Conservation (phyloP, 1,140 invertebrate species). For the Camponotus floridanus region DNA sequence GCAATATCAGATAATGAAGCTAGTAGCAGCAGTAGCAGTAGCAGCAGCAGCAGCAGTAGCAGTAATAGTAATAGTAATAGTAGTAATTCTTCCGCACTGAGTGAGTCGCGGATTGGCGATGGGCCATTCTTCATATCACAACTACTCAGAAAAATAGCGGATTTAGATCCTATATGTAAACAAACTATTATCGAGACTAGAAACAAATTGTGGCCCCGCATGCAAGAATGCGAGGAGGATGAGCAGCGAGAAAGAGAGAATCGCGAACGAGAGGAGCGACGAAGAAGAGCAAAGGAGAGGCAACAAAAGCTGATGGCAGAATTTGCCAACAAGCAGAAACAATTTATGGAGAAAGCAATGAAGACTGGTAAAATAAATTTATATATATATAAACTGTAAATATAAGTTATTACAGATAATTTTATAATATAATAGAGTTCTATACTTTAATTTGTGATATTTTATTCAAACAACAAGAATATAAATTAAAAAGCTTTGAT, state of each 20-base stretch:
- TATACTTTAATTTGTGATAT: neutral
- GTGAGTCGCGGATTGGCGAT: slow-evolving; percentile 91
- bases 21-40: slow-evolving; percentile 63
- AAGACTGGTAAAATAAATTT: slow-evolving; percentile 86
- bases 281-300: slow-evolving; percentile 94
- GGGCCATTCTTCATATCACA: slow-evolving; percentile 95
- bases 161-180: slow-evolving; percentile 90
- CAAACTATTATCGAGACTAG: slow-evolving; percentile 90
- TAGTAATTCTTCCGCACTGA: slow-evolving; percentile 58
- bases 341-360: slow-evolving; percentile 95
- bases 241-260: slow-evolving; percentile 91
- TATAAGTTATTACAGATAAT: slow-evolving; percentile 38
- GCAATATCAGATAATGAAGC: slow-evolving; percentile 84
- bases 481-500: neutral
- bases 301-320: slow-evolving; percentile 97
- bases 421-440: slow-evolving; percentile 12
- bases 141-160: slow-evolving; percentile 91
- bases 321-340: slow-evolving; percentile 96
- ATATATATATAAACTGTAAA: neutral
- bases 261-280: slow-evolving; percentile 92
- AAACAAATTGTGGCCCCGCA: slow-evolving; percentile 91
- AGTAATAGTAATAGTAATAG: slow-evolving; percentile 62
- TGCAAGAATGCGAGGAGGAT: slow-evolving; percentile 92
- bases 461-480: slow-evolving; percentile 14
- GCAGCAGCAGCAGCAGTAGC: slow-evolving; percentile 66